phyloP scores from a whole-genome alignment of 2,797 vertebrate species.

The Valencia hispanica region DNA sequence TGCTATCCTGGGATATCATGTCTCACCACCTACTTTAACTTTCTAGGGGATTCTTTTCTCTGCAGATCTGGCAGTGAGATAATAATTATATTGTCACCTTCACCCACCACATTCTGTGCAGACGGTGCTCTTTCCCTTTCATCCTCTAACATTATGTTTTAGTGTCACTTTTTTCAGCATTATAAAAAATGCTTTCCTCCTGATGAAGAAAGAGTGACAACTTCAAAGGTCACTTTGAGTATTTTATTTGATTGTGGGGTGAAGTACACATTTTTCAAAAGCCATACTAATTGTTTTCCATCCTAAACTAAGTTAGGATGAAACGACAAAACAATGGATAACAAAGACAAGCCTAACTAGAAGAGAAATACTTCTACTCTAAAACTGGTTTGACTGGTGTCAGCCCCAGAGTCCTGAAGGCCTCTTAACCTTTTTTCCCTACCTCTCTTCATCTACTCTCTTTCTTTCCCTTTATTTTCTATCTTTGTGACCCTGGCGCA shows the following conservation, averaged over 20 bases:
- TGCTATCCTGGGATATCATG: conserved; percentile 43
- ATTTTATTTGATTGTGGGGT: conserved; percentile 69
- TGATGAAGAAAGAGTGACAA: conserved; percentile 40
- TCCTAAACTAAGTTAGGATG: conserved; percentile 26
- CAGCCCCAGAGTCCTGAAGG: too few relatives aligned
- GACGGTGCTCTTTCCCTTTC: conserved; percentile 57
- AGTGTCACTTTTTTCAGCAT: conserved; percentile 64
- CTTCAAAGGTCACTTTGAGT: conserved; percentile 69
- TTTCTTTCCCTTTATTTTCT: too few relatives aligned
- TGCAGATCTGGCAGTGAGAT: conserved; percentile 65
- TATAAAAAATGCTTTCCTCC: conserved; percentile 57
- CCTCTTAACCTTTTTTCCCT: too few relatives aligned
- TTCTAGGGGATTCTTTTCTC: conserved; percentile 63
- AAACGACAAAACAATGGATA: conserved; percentile 38
- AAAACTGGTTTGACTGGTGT: background rate
- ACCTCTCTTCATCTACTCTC: too few relatives aligned
- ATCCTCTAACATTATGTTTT: conserved; percentile 71
- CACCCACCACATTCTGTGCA: conserved; percentile 55
- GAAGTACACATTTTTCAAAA: conserved; percentile 67
- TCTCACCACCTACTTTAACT: conserved; percentile 55
- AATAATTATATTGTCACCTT: conserved; percentile 77
- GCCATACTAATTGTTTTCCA: conserved; percentile 43
- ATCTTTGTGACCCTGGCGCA: too few relatives aligned
- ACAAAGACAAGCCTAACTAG: conserved; percentile 34
- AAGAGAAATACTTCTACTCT: conserved; percentile 33